A percentile compares a stretch with the other conserved stretches of the same genome.
Conservation (phyloP, 2,797 vertebrate genomes). For the Podargus strigoides region DNA sequence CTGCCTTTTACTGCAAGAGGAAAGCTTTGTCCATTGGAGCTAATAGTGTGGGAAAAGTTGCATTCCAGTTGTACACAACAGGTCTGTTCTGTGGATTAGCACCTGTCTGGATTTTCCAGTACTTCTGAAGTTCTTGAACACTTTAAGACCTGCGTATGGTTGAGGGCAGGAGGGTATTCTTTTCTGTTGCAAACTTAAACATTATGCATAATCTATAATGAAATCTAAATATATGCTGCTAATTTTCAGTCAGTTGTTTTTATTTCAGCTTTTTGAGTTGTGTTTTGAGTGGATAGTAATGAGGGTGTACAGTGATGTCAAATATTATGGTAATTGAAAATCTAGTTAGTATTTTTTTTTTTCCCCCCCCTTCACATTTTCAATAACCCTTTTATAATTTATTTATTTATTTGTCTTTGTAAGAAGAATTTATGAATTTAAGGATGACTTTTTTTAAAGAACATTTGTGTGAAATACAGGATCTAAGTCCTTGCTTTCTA, state of each 20-base stretch:
- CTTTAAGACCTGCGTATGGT: not conserved
- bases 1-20: not conserved
- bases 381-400: not conserved
- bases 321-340: not conserved
- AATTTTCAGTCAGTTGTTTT: not conserved
- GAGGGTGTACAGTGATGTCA: not conserved
- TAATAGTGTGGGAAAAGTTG: not conserved
- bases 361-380: not conserved
- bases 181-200: not conserved
- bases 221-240: not conserved
- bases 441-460: not conserved
- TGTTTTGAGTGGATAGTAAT: not conserved
- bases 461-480: not conserved
- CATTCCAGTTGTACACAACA: not conserved
- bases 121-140: not conserved
- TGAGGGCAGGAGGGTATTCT: not conserved
- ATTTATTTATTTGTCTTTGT: not conserved
- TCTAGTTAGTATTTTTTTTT: not conserved
- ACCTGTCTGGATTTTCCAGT: constrained; percentile 16
- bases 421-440: not conserved
- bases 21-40: not conserved
- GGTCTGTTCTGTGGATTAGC: constrained; percentile 1
- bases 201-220: not conserved
- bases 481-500: not conserved
- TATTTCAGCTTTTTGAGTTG: not conserved